These are phyloP conservation scores for Limanda limanda DNA, from an alignment of 2,113 vertebrate genomes.

Conservation along the genomic window DNA sequence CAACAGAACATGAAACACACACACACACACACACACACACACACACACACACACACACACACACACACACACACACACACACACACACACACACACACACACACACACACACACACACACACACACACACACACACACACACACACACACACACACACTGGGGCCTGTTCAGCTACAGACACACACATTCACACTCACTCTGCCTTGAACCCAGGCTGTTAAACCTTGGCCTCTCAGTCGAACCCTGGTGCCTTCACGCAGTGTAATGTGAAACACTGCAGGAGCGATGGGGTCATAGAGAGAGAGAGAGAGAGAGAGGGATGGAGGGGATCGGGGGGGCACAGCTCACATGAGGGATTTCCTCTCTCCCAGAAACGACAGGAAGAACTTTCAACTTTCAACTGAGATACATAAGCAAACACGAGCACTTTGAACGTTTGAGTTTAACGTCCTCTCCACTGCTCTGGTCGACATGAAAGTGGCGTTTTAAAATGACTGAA, in stretches of 20 bases:
- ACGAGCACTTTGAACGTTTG: neutral
- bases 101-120: neutral
- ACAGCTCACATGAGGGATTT: neutral
- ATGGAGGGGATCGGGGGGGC: too few relatives aligned
- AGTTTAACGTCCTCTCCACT: neutral
- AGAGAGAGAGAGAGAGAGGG: neutral
- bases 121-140: neutral
- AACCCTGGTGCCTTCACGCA: neutral
- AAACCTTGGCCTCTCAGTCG: slow-evolving; percentile 21
- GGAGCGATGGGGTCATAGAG: neutral
- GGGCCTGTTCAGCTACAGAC: neutral
- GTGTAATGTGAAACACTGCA: slow-evolving; percentile 10
- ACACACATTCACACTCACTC: slow-evolving; percentile 12
- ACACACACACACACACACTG: neutral
- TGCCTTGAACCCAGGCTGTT: slow-evolving; percentile 17
- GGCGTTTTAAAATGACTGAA: too few relatives aligned
- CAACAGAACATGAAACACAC: neutral
- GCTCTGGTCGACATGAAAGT: too few relatives aligned
- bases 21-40: neutral
- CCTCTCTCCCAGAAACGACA: neutral
- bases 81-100: neutral
- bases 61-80: neutral
- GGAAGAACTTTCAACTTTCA: neutral
- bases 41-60: neutral
- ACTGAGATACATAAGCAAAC: neutral